phyloP scores from a whole-genome alignment of 2,113 vertebrate genomes.

The Rana temporaria region DNA sequence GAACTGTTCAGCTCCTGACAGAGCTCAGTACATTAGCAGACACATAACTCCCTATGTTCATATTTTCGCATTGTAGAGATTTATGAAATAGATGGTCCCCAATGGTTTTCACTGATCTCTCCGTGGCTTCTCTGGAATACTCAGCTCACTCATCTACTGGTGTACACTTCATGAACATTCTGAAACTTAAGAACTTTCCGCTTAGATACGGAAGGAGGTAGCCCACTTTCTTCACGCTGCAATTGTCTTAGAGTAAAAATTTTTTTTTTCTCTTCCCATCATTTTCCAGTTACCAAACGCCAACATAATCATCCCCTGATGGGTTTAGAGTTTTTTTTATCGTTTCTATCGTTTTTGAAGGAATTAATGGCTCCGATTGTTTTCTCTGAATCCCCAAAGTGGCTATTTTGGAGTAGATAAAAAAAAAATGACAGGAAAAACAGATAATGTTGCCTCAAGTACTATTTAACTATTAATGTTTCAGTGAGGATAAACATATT shows the following conservation, averaged over 20 bases:
- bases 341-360: constrained; percentile 25
- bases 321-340: constrained; percentile 30
- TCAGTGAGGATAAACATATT: background rate
- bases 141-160: background rate
- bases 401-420: constrained; percentile 19
- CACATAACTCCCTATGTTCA: constrained; percentile 23
- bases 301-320: constrained; percentile 55
- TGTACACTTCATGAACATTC: background rate
- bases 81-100: constrained; percentile 34
- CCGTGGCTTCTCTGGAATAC: constrained; percentile 6
- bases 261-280: constrained; percentile 3
- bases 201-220: background rate
- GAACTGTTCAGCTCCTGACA: constrained; percentile 5
- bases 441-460: constrained; percentile 26
- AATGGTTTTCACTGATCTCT: constrained; percentile 33
- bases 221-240: constrained; percentile 2
- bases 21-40: constrained; percentile 14
- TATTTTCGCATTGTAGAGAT: constrained; percentile 6
- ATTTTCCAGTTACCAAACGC: constrained; percentile 52
- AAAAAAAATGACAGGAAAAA: constrained; percentile 8
- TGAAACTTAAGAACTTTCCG: constrained; percentile 49
- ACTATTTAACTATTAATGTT: constrained; percentile 10
- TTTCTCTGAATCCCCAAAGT: constrained; percentile 53
- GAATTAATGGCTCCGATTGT: constrained; percentile 47
- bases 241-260: constrained; percentile 50